Evolutionary conservation across 2,113 vertebrate genomes (phyloP), one percentile per base, ranked within the genome.

Genomic region (Chloroceryle aenea): DNA sequence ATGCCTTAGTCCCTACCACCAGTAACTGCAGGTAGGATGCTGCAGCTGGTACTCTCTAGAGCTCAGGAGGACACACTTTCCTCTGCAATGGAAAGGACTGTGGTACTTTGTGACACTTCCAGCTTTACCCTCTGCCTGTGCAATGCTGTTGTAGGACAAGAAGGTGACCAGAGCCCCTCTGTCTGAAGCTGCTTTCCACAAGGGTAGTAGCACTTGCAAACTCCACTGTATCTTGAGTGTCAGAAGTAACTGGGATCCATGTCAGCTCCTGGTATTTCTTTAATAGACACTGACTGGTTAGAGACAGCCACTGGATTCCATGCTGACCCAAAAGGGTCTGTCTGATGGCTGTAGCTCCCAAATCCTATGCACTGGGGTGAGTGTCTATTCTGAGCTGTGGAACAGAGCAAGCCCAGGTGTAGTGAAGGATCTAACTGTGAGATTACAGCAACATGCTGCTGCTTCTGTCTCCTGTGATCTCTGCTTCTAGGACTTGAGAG

Each of bases 401-500:
- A 32, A 29, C 21, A 59, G 38, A 84, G 79, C 47, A 68, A 93
- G 29, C 3, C 36, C 48, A 68, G 59, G 69, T 79, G 71, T 38
- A 75, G 47, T 1, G n/a, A 85, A 64, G 36, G 27, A 25, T 61
- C 45, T 62, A 32, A 52, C 30, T 26, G 1, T 66, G 92, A 79
- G 86, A 90, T 56, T 85, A 93, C 14, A 87, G 73, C 66, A 81
- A 71, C 6, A 1, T 23, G 9, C 30, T 94, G 42, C 42, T 80
- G 55, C 78, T 86, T 96, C 92, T 0, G 0, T n/a, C 79, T 77
- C 29, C 72, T 90, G 48, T 25, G 69, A 61, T 64, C 88, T 58
- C 43, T 40, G n/a, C 16, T 87, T 89, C 84, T 34, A 85, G 80
- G 94, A 95, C 73, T 77, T 66, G 84, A 68, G 87, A 93, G 74